Base-by-base conservation (phyloP, 2,113 vertebrate species). In the Cyprinodon variegatus region DNA sequence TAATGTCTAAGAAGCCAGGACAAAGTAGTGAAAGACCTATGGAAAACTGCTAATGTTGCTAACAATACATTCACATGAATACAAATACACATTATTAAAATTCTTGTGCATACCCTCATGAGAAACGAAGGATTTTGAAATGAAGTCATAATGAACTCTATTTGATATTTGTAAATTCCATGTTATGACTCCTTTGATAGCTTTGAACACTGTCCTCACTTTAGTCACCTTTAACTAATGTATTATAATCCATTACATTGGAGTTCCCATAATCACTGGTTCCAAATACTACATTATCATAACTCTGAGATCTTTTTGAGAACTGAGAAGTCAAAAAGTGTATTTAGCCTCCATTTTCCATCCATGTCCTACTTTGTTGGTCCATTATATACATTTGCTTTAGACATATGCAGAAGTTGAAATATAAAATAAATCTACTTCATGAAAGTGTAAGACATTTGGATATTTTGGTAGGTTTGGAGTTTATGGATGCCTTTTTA, bases 241-340 rank as follows among this genome's bases (percentile, higher is more conserved):
- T 70, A 86, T 76, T 77, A 84, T 69, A 83, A 76, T 84, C 83
- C 86, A 76, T 87, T 89, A 81, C 86, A 29, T 75, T 73, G 72
- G 60, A 83, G 76, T 73, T 78, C 85, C 70, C 67, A 79, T 82
- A 76, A 87, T 84, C 1, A 29, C 29, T 53, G 41, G 2, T 20
- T 53, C 14, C 50, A 53, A 20, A 53, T 53, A 53, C 6, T 53
- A 65, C 82, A 69, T 84, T 61, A 86, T 88, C 76, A 88, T 89
- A 82, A 87, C 17, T 72, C 71, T 73, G 65, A 80, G 73, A 72
- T 76, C 86, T 29, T 29, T 29, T 1, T 29, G 29, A 29, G 29
- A 29, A 29, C 29, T 29, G 29, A 29, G 29, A 29, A 29, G 1
- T 29, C 0, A 1, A 29, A 29, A 29, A 29, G 29, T 57, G 20